Evolutionary conservation across 2,113 vertebrate genomes (phyloP).

Genomic region (Arothron firmamentum): DNA sequence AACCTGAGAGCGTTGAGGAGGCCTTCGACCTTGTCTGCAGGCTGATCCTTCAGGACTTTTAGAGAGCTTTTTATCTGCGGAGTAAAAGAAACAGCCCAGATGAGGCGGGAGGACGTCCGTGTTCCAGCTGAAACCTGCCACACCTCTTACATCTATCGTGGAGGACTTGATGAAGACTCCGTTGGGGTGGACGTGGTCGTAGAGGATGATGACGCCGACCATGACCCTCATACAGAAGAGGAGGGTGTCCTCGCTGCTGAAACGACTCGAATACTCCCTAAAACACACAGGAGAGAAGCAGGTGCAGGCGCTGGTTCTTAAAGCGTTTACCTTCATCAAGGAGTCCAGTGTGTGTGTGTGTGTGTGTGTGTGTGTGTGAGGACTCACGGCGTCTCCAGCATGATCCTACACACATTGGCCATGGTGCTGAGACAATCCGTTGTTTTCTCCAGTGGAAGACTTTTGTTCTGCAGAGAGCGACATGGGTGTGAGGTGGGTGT

Average conservation of each 20-base stretch:
- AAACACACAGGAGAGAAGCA: neutral
- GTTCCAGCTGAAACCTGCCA: neutral
- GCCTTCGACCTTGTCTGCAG: constrained; percentile 94
- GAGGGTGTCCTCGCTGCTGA: constrained; percentile 92
- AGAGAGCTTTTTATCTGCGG: constrained; percentile 98
- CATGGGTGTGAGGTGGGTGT: too few relatives aligned
- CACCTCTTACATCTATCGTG: constrained; percentile 90
- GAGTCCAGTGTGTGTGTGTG: neutral
- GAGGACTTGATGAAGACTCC: constrained; percentile 98
- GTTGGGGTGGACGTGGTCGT: constrained; percentile 95
- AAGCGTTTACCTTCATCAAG: neutral
- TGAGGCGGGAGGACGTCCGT: too few relatives aligned
- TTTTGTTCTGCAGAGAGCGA: constrained; percentile 83
- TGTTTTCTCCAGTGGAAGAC: constrained; percentile 95
- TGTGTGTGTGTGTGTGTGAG: neutral
- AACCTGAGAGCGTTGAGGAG: constrained; percentile 98
- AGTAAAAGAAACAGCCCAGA: constrained; percentile 26
- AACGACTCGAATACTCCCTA: constrained; percentile 93
- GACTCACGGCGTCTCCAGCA: constrained; percentile 98
- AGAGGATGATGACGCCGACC: constrained; percentile 98
- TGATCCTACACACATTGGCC: constrained; percentile 98
- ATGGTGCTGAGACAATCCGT: constrained; percentile 98
- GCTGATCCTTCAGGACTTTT: constrained; percentile 98
- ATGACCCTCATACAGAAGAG: constrained; percentile 98
- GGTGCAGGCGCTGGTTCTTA: neutral